Percentiles rank a stretch among this genome's conserved stretches.
Conservation (phyloP, 35 echinoderm and acorn worm species). For the Stichopus chloronotus region DNA sequence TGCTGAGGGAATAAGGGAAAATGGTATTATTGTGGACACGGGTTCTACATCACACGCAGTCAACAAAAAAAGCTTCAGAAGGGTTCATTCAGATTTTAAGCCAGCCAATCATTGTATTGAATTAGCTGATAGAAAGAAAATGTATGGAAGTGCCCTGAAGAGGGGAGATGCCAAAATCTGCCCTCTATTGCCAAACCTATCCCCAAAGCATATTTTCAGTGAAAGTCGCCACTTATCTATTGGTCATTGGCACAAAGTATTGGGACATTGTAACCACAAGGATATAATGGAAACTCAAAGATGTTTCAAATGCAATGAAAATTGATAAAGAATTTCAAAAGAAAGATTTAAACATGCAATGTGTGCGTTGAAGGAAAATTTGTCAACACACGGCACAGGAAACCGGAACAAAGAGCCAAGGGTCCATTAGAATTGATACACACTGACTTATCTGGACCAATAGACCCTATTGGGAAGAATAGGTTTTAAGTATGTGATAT, state of each 20-base stretch:
- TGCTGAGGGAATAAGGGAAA: not conserved
- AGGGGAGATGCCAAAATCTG: too few relatives aligned
- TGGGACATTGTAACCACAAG: slow-evolving; percentile 58
- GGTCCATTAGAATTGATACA: slow-evolving; percentile 21
- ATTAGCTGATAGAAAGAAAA: too few relatives aligned
- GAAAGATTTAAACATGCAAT: slow-evolving; percentile 31
- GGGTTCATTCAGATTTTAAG: too few relatives aligned
- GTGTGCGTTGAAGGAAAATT: slow-evolving; percentile 63
- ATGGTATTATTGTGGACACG: not conserved
- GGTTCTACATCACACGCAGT: too few relatives aligned
- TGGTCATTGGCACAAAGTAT: slow-evolving; percentile 34
- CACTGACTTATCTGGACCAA: too few relatives aligned
- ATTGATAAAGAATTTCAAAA: slow-evolving; percentile 27
- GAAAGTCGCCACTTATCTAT: not conserved
- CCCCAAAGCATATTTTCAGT: not conserved
- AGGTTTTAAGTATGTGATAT: slow-evolving; percentile 54
- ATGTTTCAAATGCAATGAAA: slow-evolving; percentile 44
- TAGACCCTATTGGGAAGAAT: slow-evolving; percentile 44
- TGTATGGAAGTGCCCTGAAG: too few relatives aligned
- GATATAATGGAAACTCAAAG: slow-evolving; percentile 55
- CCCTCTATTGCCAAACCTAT: too few relatives aligned
- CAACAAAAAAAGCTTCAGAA: too few relatives aligned
- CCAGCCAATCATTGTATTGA: too few relatives aligned
- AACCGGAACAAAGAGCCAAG: slow-evolving; percentile 25
- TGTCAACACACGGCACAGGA: slow-evolving; percentile 28